phyloP scores from a whole-genome alignment of 2,113 vertebrate species.

The Chionis minor region DNA sequence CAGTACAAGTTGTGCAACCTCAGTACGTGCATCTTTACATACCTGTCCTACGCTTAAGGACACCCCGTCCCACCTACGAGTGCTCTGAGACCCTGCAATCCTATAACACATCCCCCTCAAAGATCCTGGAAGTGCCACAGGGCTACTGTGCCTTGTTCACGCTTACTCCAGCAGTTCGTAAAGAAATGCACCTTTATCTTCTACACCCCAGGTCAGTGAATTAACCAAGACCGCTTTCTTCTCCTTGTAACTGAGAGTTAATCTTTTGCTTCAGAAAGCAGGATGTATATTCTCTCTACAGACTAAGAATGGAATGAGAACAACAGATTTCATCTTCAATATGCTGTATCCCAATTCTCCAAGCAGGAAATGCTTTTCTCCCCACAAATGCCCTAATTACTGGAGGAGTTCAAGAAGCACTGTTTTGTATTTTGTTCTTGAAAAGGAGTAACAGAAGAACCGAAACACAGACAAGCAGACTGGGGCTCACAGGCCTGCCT shows the following conservation, averaged over 20 bases:
- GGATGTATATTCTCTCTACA: not conserved
- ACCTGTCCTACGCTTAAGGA: not conserved
- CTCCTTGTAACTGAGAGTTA: not conserved
- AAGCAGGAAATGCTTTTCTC: slow-evolving; percentile 57
- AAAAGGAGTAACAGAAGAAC: not conserved
- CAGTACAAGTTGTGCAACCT: too few species aligned
- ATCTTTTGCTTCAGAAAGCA: not conserved
- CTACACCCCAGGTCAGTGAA: not conserved
- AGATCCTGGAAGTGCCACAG: not conserved
- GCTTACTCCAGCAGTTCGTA: not conserved
- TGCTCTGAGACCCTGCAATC: not conserved
- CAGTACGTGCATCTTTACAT: not conserved
- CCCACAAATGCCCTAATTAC: slow-evolving; percentile 43
- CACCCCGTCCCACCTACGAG: not conserved
- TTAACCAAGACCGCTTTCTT: not conserved
- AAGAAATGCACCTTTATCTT: not conserved
- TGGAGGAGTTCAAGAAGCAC: not conserved
- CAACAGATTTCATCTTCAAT: not conserved
- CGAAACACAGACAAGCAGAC: not conserved
- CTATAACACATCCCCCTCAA: not conserved
- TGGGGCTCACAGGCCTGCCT: not conserved
- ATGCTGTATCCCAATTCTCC: not conserved
- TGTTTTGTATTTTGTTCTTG: not conserved
- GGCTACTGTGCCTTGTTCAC: not conserved
- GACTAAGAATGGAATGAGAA: not conserved